Evolutionary conservation across 2,888 invertebrate species (phyloP), one percentile per base, ranked within the genome.

Genomic region (Plebejus anna): DNA sequence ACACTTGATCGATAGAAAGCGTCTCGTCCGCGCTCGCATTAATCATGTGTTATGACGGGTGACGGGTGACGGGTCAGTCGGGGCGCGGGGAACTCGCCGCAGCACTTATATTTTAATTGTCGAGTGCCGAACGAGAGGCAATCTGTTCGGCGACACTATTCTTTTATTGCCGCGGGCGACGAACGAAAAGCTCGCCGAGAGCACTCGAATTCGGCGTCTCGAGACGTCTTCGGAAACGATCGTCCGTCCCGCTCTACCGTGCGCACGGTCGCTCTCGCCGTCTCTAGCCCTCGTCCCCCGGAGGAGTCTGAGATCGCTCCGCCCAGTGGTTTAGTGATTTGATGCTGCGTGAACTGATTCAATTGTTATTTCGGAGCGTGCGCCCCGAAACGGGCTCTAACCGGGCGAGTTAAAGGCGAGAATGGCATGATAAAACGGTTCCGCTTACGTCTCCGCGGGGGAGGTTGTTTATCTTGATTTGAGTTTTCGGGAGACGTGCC

Each of bases 331-430:
- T 94, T 93, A 94, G 94, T 93, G 94, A 94, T 94, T 94, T 94
- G 94, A 94, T 94, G 94, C 94, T 93, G 94, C 92, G 93, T 94
- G 91, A 94, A 94, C 93, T 94, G 94, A 94, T 94, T 94, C 94
- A 94, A 94, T 94, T 93, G 92, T 92, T 90, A 87, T 88, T 84
- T 83, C 85, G 85, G 83, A 81, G 86, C 83, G 83, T 82, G 83
- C 87, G 84, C 84, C 87, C 89, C 82, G 91, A 91, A 92, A 90
- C 87, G 87, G 83, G 86, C 90, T 89, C 90, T 93, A 93, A 90
- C 83, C 77, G 87, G 87, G 89, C 84, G 86, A 83, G 85, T 88
- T 94, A 93, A 90, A 93, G 94, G 88, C 91, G 88, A 93, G 91
- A 92, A 91, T 92, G 86, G 92, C 87, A 87, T 88, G 88, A 84